phyloP scores from a whole-genome alignment of 2,113 vertebrate species.

The Ochotona princeps region DNA sequence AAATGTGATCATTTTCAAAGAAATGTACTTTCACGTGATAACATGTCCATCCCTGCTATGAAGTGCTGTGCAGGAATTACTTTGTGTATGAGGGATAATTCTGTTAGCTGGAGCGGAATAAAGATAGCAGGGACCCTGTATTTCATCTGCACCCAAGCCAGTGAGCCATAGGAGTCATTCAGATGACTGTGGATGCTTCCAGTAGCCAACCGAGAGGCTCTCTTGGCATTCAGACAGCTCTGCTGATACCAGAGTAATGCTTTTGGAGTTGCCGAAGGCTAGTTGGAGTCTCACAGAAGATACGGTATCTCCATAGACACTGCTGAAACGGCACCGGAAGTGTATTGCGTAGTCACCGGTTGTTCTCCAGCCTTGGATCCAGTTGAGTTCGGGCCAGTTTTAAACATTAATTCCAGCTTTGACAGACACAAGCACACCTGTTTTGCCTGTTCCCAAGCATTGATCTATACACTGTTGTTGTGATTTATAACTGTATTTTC shows the following conservation, averaged over 20 bases:
- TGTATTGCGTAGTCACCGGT: not conserved
- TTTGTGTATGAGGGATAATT: not conserved
- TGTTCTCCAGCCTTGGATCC: not conserved
- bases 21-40: slow-evolving; percentile 24
- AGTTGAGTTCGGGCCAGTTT: not conserved
- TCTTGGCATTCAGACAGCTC: not conserved
- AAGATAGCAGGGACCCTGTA: not conserved
- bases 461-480: not conserved
- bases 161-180: not conserved
- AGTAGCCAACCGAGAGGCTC: not conserved
- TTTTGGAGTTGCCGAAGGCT: not conserved
- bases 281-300: not conserved
- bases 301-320: not conserved
- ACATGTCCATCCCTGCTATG: not conserved
- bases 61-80: not conserved
- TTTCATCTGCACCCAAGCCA: slow-evolving; percentile 33
- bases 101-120: not conserved
- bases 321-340: not conserved
- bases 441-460: not conserved
- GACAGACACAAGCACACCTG: not conserved
- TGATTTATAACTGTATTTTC: slow-evolving; percentile 50
- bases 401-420: not conserved
- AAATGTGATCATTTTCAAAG: slow-evolving; percentile 48
- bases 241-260: not conserved
- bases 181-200: not conserved